Base-by-base conservation (phyloP, 2,888 invertebrate species). In the Lymantria monacha region DNA sequence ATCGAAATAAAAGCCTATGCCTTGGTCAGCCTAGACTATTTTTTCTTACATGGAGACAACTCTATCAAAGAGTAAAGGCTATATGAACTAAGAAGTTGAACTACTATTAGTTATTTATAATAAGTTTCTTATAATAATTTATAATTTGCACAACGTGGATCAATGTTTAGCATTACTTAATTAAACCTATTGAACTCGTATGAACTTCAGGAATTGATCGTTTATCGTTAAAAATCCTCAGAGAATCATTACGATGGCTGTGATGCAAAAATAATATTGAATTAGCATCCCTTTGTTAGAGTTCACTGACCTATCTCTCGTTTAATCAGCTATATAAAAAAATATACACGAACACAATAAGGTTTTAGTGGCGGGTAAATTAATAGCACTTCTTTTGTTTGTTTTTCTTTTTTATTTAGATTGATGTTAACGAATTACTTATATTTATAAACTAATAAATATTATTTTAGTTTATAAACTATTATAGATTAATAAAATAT, bases 211-310 rank as follows among this genome's bases (percentile, higher is more conserved):
- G 53, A 51, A 44, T 38, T 30, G 9, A n/a, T 42, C 13, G n/a
- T 42, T 46, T 48, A 36, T 42, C 30, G 46, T 51, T 49, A 9
- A 30, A 15, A n/a, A 41, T 51, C 48, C 30, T 42, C 12, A 51
- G 49, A 55, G 60, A 59, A n/a, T 44, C 30, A 59, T 53, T 49
- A 42, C 37, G 46, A 59, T 52, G 43, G 30, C 12, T 54, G 49
- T 14, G 51, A 44, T 50, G 42, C 44, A 44, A 40, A 43, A 51
- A 50, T 12, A 55, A 50, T 40, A 49, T 44, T 42, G 9, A 46
- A 49, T 30, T 40, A 38, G 31, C 2, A 15, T 47, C 44, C 15
- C 33, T 36, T 41, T 52, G 40, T n/a, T 41, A 7, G 30, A 54
- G 55, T 52, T 59, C 50, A 43, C 5, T 30, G 50, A 57, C 51